A percentile compares a stretch with the other conserved stretches of the same genome.
These are phyloP conservation scores for Heliconius erato DNA, from an alignment of 2,888 invertebrate species.

Conservation along the genomic window DNA sequence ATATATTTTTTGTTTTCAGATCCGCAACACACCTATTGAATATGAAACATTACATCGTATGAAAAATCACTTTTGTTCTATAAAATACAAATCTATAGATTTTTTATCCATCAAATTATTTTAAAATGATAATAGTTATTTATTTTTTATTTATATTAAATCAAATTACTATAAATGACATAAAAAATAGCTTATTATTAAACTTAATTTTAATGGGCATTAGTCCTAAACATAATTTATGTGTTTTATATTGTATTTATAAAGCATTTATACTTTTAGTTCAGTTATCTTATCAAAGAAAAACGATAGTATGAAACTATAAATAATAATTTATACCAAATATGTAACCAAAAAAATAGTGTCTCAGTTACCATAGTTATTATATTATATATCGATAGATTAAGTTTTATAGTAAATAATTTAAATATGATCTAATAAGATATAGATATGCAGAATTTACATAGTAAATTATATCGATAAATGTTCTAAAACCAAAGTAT, in stretches of 20 bases:
- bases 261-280: conserved; percentile 5
- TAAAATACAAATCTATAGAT: neutral
- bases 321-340: neutral
- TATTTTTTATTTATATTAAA: neutral
- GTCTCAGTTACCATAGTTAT: neutral
- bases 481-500: neutral
- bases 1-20: neutral
- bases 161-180: neutral
- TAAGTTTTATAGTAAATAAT: neutral
- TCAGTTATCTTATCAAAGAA: neutral
- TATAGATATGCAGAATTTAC: neutral
- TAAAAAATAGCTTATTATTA: too few relatives aligned
- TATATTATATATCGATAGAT: neutral
- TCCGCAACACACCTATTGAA: neutral
- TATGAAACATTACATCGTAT: neutral
- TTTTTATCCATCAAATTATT: too few relatives aligned
- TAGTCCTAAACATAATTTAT: neutral
- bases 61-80: neutral
- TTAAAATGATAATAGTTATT: neutral
- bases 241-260: neutral
- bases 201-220: neutral
- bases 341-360: neutral
- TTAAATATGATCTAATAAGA: neutral
- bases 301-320: neutral
- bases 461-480: neutral